Base-by-base conservation (phyloP, 2,888 invertebrate genomes). In the Hirudinaria manillensis region DNA sequence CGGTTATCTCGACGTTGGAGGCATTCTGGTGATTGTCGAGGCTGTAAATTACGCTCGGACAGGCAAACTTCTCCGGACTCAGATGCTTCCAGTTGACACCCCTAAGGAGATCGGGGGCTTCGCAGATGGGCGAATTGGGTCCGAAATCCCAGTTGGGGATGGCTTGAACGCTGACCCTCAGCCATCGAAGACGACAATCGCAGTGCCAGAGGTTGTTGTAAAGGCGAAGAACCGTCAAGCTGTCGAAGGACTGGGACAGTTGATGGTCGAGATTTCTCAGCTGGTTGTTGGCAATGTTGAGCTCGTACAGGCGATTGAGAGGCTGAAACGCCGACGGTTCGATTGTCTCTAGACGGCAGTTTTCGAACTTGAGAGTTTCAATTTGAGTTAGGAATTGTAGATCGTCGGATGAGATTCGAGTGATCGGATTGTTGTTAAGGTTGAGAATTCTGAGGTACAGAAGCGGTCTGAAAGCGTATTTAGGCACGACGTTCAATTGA, bases 251-350 rank as follows among this genome's bases (percentile, higher is more conserved):
- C 0, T 66, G 24, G 45, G 74, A 55, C 77, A 80, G 75, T 24
- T 66, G 55, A 2, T 70, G 36, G 24, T 55, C 38, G 38, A 80
- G 68, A 6, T 27, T 55, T 27, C 67, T 68, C 38, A 80, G 77
- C 70, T 79, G 78, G 53, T 80, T 80, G 75, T 79, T 78, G 24
- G 77, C 78, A 55, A 80, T 36, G 71, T 80, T 80, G 51, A 80
- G 71, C 72, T 79, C 79, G 53, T 70, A 75, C 36, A 80, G 76
- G 3, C 74, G 56, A 1, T n/a, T 32, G 29, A 79, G 71, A 4
- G 70, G 71, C n/a, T 36, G 61, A 66, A 79, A 79, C 6, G 79
- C 76, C 29, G 61, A 68, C 16, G 79, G 76, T 13, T 80, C 77
- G 27, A 80, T 75, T 3, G 72, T 55, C 21, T 75, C 65, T 27